Percentiles rank a stretch among this genome's conserved stretches.
Evolutionary conservation across 2,797 vertebrate species (phyloP).

Genomic region (Coendou prehensilis): DNA sequence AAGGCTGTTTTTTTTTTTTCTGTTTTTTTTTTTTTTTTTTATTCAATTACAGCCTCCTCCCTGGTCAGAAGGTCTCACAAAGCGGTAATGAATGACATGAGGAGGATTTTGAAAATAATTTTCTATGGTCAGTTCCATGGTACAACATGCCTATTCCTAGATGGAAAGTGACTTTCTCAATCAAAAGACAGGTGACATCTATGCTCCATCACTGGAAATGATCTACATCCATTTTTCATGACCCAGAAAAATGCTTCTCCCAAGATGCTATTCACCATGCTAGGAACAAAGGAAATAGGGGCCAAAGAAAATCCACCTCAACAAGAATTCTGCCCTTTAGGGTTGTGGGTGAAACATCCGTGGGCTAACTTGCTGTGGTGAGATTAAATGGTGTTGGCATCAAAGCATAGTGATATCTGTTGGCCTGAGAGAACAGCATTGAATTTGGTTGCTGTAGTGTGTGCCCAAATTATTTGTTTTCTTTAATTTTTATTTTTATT

Average conservation of each 20-base stretch:
- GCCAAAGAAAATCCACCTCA: background rate
- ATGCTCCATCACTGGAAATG: accelerated
- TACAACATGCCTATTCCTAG: background rate
- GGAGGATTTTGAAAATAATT: background rate
- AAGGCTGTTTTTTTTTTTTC: background rate
- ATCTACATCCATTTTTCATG: background rate
- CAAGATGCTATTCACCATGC: accelerated
- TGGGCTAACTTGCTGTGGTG: background rate
- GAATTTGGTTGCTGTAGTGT: background rate
- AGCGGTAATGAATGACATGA: accelerated
- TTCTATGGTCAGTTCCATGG: background rate
- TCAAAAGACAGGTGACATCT: background rate
- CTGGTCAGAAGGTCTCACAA: accelerated
- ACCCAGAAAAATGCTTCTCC: background rate
- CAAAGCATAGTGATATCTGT: accelerated
- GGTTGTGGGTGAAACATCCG: accelerated
- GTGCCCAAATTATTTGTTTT: background rate
- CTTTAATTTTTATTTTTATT: background rate
- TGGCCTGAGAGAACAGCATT: no score
- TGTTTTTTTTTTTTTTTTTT: background rate
- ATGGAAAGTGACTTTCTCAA: background rate
- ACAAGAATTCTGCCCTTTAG: background rate
- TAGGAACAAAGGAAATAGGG: background rate
- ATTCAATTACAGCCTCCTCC: background rate
- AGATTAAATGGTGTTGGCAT: background rate